phyloP scores from a whole-genome alignment of 2,113 vertebrate species.

The Cacatua alba region DNA sequence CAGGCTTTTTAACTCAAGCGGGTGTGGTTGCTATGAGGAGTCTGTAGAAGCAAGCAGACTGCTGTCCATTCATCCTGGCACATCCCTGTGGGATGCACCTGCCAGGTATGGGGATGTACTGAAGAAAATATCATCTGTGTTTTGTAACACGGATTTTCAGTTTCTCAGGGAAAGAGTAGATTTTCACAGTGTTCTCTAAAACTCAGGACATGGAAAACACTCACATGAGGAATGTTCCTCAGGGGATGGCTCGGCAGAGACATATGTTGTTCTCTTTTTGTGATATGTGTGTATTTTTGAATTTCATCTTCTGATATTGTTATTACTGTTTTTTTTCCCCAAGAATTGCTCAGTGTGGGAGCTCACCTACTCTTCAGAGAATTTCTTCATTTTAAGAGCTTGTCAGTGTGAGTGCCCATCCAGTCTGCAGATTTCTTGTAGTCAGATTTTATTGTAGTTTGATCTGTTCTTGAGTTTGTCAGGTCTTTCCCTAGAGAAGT shows the following conservation, averaged over 20 bases:
- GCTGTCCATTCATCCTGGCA: not conserved
- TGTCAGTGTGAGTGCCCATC: not conserved
- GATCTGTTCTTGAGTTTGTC: not conserved
- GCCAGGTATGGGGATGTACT: not conserved
- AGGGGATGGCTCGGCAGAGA: not conserved
- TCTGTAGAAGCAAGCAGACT: not conserved
- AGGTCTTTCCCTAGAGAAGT: not conserved
- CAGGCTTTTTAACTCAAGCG: not conserved
- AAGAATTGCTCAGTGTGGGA: not conserved
- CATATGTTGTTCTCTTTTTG: not conserved
- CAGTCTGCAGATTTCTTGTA: not conserved
- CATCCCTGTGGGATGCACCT: not conserved
- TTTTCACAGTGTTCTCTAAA: not conserved
- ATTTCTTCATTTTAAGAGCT: not conserved
- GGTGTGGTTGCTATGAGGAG: accelerated
- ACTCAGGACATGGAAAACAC: not conserved
- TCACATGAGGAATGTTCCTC: not conserved
- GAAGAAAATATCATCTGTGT: not conserved
- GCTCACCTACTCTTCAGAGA: not conserved
- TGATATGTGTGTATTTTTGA: not conserved
- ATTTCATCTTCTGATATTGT: not conserved
- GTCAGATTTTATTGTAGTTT: not conserved
- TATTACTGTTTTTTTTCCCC: not conserved
- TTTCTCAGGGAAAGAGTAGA: not conserved
- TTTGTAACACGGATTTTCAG: not conserved